A percentile compares a stretch with the other conserved stretches of the same genome.
Evolutionary conservation across 2,888 invertebrate species (phyloP).

Genomic region (Brachypterus glaber): DNA sequence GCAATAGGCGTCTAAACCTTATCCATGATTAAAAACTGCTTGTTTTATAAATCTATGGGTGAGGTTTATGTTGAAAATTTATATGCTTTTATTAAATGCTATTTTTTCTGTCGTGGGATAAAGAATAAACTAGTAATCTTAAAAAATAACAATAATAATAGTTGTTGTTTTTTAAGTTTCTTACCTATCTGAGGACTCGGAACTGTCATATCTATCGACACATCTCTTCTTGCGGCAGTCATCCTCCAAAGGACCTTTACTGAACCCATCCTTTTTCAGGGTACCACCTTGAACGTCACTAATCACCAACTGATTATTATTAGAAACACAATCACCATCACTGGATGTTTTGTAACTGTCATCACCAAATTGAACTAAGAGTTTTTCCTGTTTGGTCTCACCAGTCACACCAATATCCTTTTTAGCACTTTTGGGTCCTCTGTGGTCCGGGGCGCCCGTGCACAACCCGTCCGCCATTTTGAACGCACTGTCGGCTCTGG

Average conservation of each 20-base stretch:
- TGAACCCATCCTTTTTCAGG: conserved; percentile 26
- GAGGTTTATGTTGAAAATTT: conserved; percentile 2
- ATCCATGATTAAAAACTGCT: too few species aligned
- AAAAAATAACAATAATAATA: too few species aligned
- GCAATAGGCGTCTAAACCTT: too few species aligned
- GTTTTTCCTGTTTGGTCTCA: conserved; percentile 32
- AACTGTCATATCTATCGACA: conserved; percentile 86
- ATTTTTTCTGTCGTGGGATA: not conserved
- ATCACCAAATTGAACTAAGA: too few species aligned
- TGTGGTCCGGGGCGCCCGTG: conserved; percentile 52
- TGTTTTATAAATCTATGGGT: too few species aligned
- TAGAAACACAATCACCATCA: conserved; percentile 9
- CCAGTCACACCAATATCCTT: too few species aligned
- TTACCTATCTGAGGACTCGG: conserved; percentile 89
- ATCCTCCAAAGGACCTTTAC: too few species aligned
- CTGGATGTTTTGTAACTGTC: too few species aligned
- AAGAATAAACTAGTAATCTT: too few species aligned
- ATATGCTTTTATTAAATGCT: conserved; percentile 1
- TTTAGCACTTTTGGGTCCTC: conserved; percentile 49
- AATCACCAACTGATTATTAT: not conserved
- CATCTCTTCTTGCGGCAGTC: conserved; percentile 75
- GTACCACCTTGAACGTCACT: conserved; percentile 24
- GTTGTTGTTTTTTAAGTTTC: too few species aligned
- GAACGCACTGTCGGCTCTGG: conserved; percentile 52
- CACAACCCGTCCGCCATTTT: conserved; percentile 77